phyloP scores from a whole-genome alignment of 1,140 invertebrate genomes.

The Carposina sasakii region DNA sequence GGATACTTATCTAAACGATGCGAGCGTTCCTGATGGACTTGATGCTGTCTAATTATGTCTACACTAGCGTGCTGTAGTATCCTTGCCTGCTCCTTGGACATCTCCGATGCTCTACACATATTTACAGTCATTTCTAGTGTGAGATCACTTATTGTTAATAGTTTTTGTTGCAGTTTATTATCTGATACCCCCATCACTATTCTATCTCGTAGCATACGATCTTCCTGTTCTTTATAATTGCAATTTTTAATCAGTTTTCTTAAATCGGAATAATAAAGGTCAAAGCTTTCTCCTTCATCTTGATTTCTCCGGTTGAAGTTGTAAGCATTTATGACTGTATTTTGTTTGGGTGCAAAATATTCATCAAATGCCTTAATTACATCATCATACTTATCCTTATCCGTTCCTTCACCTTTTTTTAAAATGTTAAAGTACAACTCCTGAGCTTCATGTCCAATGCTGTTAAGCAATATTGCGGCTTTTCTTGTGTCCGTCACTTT shows the following conservation, averaged over 20 bases:
- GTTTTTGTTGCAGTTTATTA: slow-evolving; percentile 26
- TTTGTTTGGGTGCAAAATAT: slow-evolving; percentile 20
- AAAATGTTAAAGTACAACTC: slow-evolving; percentile 3
- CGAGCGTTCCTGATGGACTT: too few relatives aligned
- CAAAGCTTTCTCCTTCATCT: slow-evolving; percentile 26
- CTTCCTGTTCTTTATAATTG: slow-evolving; percentile 19
- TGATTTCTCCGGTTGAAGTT: slow-evolving; percentile 31
- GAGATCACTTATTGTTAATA: background rate
- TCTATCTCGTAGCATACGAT: slow-evolving; percentile 28
- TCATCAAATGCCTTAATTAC: slow-evolving; percentile 25
- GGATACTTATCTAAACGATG: too few relatives aligned
- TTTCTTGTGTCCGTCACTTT: background rate
- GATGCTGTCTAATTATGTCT: too few relatives aligned
- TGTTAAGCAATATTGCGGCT: background rate
- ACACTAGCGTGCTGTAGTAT: too few relatives aligned
- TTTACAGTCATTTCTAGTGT: background rate
- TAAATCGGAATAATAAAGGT: slow-evolving; percentile 20
- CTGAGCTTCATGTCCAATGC: background rate
- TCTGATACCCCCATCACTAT: slow-evolving; percentile 32
- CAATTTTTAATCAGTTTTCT: slow-evolving; percentile 18
- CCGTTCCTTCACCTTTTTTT: slow-evolving; percentile 3
- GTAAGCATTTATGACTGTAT: slow-evolving; percentile 23
- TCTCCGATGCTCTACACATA: background rate
- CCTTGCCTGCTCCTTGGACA: slow-evolving; percentile 15
- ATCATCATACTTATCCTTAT: background rate